Conservation (phyloP, 2,113 vertebrate genomes). For the Furnarius figulus region DNA sequence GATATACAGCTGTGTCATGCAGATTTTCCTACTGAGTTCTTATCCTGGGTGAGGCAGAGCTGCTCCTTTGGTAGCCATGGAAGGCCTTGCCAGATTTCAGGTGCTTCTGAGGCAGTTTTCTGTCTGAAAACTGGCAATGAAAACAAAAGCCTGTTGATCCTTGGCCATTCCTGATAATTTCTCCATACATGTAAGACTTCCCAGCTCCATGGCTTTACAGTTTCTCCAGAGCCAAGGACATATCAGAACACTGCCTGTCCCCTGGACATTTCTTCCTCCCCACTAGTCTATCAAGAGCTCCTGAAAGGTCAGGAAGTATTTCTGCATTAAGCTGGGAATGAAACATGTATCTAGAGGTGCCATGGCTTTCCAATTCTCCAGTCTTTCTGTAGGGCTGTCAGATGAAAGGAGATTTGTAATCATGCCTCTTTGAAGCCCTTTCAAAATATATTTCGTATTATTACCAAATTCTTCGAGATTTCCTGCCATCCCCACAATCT, state of each 20-base stretch:
- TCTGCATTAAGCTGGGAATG: neutral
- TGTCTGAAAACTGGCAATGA: neutral
- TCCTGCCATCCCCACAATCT: neutral
- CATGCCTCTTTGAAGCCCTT: neutral
- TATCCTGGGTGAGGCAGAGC: neutral
- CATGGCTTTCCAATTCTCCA: neutral
- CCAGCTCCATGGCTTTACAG: neutral
- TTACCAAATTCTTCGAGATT: neutral
- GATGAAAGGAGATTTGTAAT: neutral
- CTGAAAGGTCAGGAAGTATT: neutral
- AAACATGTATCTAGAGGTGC: neutral
- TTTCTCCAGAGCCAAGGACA: neutral
- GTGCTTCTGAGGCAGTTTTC: neutral
- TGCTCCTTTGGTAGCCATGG: neutral
- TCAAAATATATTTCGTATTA: neutral
- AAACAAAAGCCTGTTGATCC: neutral
- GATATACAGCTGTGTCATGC: neutral
- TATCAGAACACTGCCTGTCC: neutral
- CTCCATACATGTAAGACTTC: neutral
- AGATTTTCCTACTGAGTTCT: neutral
- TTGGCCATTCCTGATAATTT: neutral
- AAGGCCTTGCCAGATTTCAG: neutral
- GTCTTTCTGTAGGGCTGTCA: neutral
- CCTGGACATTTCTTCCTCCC: neutral
- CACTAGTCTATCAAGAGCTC: neutral